phyloP scores from a whole-genome alignment of 2,113 vertebrate species.

The Triplophysa tibetana region DNA sequence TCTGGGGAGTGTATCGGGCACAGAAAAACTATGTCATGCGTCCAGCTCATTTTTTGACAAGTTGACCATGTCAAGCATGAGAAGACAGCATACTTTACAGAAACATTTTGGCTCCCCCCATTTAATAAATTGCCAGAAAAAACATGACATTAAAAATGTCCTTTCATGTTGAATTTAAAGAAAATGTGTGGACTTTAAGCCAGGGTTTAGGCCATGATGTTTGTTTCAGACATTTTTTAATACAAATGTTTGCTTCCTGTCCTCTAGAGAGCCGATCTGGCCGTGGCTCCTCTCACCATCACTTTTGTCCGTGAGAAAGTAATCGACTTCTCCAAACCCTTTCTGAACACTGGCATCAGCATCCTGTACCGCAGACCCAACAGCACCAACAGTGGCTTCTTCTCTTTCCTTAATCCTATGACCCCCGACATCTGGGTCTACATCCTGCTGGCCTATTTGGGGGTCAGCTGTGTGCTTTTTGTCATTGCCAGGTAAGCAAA shows the following conservation, averaged over 20 bases:
- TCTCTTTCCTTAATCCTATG: slow-evolving; percentile 97
- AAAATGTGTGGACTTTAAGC: neutral
- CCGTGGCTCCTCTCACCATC: slow-evolving; percentile 95
- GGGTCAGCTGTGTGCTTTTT: slow-evolving; percentile 97
- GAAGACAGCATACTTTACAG: too few species aligned
- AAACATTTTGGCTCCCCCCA: too few species aligned
- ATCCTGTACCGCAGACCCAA: slow-evolving; percentile 96
- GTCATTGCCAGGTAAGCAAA: slow-evolving; percentile 93
- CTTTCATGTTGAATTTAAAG: neutral
- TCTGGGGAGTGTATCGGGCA: too few species aligned
- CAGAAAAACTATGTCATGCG: too few species aligned
- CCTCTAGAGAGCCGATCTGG: slow-evolving; percentile 91
- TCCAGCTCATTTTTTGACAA: too few species aligned
- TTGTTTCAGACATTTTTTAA: neutral
- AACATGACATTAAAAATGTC: too few species aligned
- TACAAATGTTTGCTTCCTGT: neutral
- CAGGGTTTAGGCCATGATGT: neutral
- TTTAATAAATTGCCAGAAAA: too few species aligned
- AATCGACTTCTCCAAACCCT: slow-evolving; percentile 97
- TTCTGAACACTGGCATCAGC: slow-evolving; percentile 96
- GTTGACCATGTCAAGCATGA: too few species aligned
- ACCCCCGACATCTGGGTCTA: slow-evolving; percentile 99
- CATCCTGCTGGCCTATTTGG: slow-evolving; percentile 95
- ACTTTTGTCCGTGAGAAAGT: slow-evolving; percentile 94
- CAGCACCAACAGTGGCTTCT: slow-evolving; percentile 93